Conservation (phyloP, 2,797 vertebrate genomes). For the Pterois miles region DNA sequence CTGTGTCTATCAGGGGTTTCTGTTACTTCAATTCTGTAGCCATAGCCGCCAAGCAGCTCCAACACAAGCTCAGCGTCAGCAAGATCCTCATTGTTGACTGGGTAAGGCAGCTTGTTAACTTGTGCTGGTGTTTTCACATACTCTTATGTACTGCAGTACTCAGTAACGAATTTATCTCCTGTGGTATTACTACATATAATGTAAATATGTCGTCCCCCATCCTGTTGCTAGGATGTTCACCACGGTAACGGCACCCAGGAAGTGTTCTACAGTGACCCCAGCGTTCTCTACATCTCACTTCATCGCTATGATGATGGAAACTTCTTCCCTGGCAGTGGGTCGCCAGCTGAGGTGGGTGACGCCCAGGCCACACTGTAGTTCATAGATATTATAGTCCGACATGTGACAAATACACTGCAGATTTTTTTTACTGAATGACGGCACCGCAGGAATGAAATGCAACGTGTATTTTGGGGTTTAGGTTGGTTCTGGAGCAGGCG, state of each 20-base stretch:
- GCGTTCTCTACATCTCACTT: slow-evolving; percentile 93
- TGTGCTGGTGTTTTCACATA: not conserved
- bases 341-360: slow-evolving; percentile 88
- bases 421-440: not conserved
- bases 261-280: slow-evolving; percentile 93
- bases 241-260: slow-evolving; percentile 97
- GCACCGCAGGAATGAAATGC: not conserved
- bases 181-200: not conserved
- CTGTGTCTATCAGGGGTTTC: slow-evolving; percentile 88
- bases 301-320: slow-evolving; percentile 95
- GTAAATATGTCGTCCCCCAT: not conserved
- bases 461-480: slow-evolving; percentile 51
- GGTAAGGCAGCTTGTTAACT: slow-evolving; percentile 78
- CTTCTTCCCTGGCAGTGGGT: slow-evolving; percentile 96
- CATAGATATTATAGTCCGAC: not conserved
- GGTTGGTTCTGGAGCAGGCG: slow-evolving; percentile 91
- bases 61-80: slow-evolving; percentile 90
- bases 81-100: slow-evolving; percentile 98
- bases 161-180: not conserved
- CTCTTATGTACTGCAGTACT: not conserved
- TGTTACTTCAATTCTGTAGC: slow-evolving; percentile 98
- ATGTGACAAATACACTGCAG: not conserved
- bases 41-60: slow-evolving; percentile 93
- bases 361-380: no score
- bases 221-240: slow-evolving; percentile 89